Percentiles rank a stretch among this genome's conserved stretches.
These are phyloP conservation scores for Dendrolimus pini DNA, from an alignment of 2,888 invertebrate genomes.

Conservation along the genomic window DNA sequence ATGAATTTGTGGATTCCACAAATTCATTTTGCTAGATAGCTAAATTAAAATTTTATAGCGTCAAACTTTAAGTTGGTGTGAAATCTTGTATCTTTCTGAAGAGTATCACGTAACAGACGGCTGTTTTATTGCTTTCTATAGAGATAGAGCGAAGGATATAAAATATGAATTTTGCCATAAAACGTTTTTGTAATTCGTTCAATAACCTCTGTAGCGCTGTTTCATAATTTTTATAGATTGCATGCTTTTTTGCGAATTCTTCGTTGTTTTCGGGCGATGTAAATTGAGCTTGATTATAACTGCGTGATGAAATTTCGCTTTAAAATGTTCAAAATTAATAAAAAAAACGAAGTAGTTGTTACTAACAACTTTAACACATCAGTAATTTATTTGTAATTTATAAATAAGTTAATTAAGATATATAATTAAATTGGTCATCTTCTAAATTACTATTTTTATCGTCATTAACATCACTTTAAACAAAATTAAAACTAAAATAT, in stretches of 20 bases:
- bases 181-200: neutral
- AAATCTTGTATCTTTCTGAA: neutral
- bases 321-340: no score
- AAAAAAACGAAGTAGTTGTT: no score
- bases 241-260: neutral
- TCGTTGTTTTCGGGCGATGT: neutral
- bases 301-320: no score
- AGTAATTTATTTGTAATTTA: no score
- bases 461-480: no score
- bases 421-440: no score
- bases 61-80: neutral
- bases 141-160: neutral
- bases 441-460: no score
- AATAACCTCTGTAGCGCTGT: neutral
- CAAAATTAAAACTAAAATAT: no score
- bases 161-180: neutral
- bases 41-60: neutral
- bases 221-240: neutral
- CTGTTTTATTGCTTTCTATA: neutral
- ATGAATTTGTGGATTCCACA: no score
- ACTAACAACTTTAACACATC: no score
- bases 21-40: neutral
- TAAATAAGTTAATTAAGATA: no score
- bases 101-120: neutral
- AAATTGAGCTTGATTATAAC: neutral